Base-by-base conservation (phyloP, 2,888 invertebrate genomes). In the Teleogryllus oceanicus region DNA sequence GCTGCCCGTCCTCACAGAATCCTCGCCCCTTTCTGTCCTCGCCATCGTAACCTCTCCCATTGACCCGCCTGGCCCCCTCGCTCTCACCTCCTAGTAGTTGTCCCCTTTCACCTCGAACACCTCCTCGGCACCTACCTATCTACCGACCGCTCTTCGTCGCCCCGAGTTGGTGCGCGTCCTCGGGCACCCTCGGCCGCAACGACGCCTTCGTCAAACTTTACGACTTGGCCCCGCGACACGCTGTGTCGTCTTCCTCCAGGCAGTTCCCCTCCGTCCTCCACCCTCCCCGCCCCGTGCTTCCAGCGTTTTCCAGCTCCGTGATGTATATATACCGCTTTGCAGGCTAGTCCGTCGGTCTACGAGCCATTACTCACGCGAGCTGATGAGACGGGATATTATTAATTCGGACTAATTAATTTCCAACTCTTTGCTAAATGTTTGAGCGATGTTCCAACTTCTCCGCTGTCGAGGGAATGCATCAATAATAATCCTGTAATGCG, bases 351-450 rank as follows among this genome's bases (percentile, higher is more conserved):
- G 62, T 62, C 62, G 16, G 62, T 62, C 62, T 62, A n/a, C n/a
- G n/a, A 62, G 4, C 62, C 62, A 62, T 62, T 62, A 62, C 62
- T 62, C 62, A 62, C n/a, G 62, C 62, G 62, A 62, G 62, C 62
- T 62, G 62, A 62, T 62, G 62, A 62, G 62, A 62, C 62, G 62
- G 62, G 62, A 62, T 62, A n/a, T 62, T 62, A 62, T 62, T 62
- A 62, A 62, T 62, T 62, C n/a, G 62, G 62, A 62, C 62, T 62
- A 62, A 62, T 62, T 62, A 62, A 62, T 62, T 62, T 62, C 62
- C 62, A 62, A 62, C 62, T 62, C 62, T 62, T 62, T 62, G 62
- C 62, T n/a, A 37, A 37, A 37, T 37, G 37, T 62, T n/a, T 62
- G n/a, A 62, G 62, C 62, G 62, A 62, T 62, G 62, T n/a, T 62